Base-by-base conservation (phyloP, 2,113 vertebrate genomes). In the Gallinago undulata region DNA sequence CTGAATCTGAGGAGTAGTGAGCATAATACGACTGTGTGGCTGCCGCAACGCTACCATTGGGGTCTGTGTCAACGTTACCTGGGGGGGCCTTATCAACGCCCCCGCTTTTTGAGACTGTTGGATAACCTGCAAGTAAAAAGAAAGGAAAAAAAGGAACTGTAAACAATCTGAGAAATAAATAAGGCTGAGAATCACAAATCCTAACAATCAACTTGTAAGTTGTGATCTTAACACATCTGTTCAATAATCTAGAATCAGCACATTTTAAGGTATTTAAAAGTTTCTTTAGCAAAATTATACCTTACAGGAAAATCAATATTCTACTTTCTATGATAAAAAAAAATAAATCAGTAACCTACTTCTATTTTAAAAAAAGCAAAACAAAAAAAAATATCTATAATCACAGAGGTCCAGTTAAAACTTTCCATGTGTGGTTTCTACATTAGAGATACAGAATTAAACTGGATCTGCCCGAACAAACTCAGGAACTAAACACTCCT, bases 21-120 rank as follows among this genome's bases (percentile, higher is more conserved):
- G 97, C 97, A 99, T 97, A 51, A 99, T 99, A 95, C 98, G 98
- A 90, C 97, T 98, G 68, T 99, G 99, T 16, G 98, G 98, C 84
- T 98, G 99, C 97, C 99, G 98, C 97, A 99, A 94, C 2, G 99
- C 98, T 69, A 99, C 98, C 99, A 99, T 98, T 16, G 99, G 98
- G 9, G 99, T 98, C 66, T 98, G 97, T 88, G 99, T 98, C 98
- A 99, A 88, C 1, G 98, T 98, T 95, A 99, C 99, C 98, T 99
- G 99, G 51, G 99, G 98, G 67, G 98, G 98, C 97, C 99, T 99
- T 97, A 99, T 97, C 92, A 99, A 97, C 4, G 99, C 86, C 93
- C 99, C 98, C 68, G 98, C 98, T 98, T 99, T 99, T 84, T 98
- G 99, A 96, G 99, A 96, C 95, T 99, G 99, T 66, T 99, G 98